phyloP scores from a whole-genome alignment of 2,888 invertebrate genomes.

The Meliscaeva auricollis region DNA sequence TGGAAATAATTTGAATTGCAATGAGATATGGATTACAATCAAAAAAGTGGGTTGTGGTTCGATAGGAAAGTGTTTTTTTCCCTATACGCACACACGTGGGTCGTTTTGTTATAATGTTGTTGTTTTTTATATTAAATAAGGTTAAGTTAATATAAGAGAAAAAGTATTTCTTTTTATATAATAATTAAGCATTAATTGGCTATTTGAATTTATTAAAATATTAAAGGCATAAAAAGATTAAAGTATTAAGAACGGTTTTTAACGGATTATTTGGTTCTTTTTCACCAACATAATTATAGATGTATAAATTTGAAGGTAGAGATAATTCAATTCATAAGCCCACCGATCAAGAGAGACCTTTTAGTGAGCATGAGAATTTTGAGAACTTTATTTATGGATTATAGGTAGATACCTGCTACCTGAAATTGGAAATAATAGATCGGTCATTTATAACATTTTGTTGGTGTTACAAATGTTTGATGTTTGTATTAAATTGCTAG shows the following conservation, averaged over 20 bases:
- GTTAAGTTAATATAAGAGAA: background rate
- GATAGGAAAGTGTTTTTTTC: conserved; percentile 17
- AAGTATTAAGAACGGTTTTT: conserved; percentile 12
- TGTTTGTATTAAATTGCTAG: too few species aligned
- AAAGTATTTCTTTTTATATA: conserved; percentile 37
- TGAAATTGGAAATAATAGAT: background rate
- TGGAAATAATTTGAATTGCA: conserved; percentile 42
- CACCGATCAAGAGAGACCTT: background rate
- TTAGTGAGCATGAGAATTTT: background rate
- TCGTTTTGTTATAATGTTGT: background rate
- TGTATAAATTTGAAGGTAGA: background rate
- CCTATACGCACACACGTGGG: background rate
- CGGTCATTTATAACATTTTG: background rate
- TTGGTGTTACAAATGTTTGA: too few species aligned
- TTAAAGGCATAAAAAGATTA: conserved; percentile 12
- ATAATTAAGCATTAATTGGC: conserved; percentile 40
- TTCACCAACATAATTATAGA: background rate
- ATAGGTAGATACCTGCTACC: too few species aligned
- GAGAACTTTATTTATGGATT: background rate
- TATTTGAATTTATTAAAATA: conserved; percentile 49
- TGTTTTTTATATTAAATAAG: too few species aligned
- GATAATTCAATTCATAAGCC: background rate
- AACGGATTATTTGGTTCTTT: conserved; percentile 9
- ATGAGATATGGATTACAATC: conserved; percentile 29
- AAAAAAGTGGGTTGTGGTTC: background rate